phyloP scores from a whole-genome alignment of 2,888 invertebrate genomes.

The Conchocele bisecta region DNA sequence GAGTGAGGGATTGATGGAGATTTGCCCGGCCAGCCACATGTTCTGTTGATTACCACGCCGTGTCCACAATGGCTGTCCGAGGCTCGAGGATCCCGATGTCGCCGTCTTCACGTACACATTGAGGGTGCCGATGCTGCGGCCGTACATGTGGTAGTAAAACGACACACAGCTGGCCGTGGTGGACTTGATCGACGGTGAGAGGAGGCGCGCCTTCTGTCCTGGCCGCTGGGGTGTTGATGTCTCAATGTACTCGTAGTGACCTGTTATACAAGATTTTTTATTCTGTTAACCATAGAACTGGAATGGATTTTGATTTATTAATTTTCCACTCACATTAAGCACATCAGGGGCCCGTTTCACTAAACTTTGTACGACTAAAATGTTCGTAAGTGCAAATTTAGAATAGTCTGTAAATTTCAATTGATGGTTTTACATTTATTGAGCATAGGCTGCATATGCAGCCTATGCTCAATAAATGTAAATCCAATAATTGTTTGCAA shows the following conservation, averaged over 20 bases:
- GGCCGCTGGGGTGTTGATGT: slow-evolving; percentile 56
- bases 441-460: no score
- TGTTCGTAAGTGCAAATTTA: no score
- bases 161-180: slow-evolving; percentile 63
- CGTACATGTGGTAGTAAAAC: slow-evolving; percentile 76
- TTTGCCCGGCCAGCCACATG: slow-evolving; percentile 69
- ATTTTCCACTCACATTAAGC: no score
- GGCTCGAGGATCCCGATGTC: slow-evolving; percentile 19
- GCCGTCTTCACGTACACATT: slow-evolving; percentile 63
- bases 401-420: no score
- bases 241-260: slow-evolving; percentile 76
- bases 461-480: no score
- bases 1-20: slow-evolving; percentile 56
- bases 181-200: slow-evolving; percentile 54
- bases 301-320: no score
- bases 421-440: no score
- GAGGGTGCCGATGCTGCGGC: slow-evolving; percentile 62
- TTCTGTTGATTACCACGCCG: slow-evolving; percentile 71
- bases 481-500: no score
- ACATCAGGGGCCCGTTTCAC: no score
- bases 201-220: slow-evolving; percentile 72
- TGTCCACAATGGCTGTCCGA: slow-evolving; percentile 66
- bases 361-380: no score
- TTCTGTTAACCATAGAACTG: no score
- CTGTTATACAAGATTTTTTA: slow-evolving; percentile 34